Conservation (phyloP, 2,113 vertebrate genomes). For the Bungarus multicinctus region DNA sequence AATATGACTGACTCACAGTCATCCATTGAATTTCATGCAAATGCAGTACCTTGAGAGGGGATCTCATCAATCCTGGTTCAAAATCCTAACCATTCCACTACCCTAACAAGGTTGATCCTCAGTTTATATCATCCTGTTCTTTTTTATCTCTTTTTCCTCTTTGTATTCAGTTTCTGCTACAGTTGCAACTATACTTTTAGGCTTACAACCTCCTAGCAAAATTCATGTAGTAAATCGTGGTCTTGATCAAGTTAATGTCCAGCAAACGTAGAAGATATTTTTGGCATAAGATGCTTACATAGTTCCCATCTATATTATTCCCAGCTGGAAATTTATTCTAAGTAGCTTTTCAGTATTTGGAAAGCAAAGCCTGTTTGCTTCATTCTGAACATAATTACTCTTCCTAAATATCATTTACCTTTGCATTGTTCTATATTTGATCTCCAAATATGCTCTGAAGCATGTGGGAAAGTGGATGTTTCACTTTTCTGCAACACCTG, state of each 20-base stretch:
- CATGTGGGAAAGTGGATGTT: not conserved
- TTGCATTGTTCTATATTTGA: not conserved
- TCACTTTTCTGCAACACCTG: not conserved
- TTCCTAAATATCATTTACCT: not conserved
- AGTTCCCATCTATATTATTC: not conserved
- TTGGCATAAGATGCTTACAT: not conserved
- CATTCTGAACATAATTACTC: not conserved
- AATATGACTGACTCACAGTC: not conserved
- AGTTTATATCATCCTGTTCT: not conserved
- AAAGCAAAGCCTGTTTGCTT: not conserved
- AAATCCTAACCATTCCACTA: not conserved
- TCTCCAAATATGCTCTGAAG: not conserved
- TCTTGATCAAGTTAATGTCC: not conserved
- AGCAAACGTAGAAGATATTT: not conserved
- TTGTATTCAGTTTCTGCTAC: not conserved
- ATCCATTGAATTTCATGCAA: not conserved
- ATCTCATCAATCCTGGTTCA: not conserved
- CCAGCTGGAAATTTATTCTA: not conserved
- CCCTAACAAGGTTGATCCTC: not conserved
- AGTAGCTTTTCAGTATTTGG: not conserved
- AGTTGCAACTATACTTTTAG: not conserved
- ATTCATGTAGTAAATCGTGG: not conserved
- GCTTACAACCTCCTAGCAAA: not conserved
- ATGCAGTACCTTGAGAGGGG: not conserved
- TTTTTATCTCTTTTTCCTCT: not conserved